phyloP scores from a whole-genome alignment of 2,113 vertebrate genomes.

The Sitta europaea region DNA sequence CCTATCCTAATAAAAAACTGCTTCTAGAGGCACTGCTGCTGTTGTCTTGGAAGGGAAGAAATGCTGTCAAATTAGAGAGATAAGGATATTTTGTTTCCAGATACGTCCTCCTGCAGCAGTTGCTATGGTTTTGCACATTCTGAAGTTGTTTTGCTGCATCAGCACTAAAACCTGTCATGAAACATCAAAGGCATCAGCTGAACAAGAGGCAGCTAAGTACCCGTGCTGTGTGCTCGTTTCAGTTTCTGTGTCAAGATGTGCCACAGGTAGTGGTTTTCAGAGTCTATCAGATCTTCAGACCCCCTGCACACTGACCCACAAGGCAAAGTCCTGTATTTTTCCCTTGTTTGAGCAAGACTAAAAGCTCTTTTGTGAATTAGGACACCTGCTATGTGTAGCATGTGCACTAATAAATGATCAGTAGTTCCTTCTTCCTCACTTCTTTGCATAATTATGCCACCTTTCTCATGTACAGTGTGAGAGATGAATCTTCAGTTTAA shows the following conservation, averaged over 20 bases:
- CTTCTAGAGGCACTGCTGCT: not conserved
- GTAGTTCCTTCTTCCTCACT: not conserved
- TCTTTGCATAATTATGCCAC: not conserved
- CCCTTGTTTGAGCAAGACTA: not conserved
- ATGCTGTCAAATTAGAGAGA: not conserved
- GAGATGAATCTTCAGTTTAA: not conserved
- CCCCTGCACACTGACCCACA: not conserved
- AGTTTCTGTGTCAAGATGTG: not conserved
- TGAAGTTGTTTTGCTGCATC: not conserved
- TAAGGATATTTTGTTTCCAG: not conserved
- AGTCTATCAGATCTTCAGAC: not conserved
- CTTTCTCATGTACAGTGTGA: not conserved
- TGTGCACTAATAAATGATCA: not conserved
- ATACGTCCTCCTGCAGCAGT: not conserved
- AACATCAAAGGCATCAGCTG: not conserved
- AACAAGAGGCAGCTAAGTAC: not conserved
- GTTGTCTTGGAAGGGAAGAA: not conserved
- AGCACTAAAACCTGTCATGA: not conserved
- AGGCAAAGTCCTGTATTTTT: not conserved
- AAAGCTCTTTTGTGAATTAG: not conserved
- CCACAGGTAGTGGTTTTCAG: not conserved
- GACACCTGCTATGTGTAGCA: not conserved
- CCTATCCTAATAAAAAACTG: not conserved
- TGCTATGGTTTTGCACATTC: constrained; percentile 38
- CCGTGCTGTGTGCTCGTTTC: not conserved